phyloP scores from a whole-genome alignment of 2,113 vertebrate species.

The Naja naja region DNA sequence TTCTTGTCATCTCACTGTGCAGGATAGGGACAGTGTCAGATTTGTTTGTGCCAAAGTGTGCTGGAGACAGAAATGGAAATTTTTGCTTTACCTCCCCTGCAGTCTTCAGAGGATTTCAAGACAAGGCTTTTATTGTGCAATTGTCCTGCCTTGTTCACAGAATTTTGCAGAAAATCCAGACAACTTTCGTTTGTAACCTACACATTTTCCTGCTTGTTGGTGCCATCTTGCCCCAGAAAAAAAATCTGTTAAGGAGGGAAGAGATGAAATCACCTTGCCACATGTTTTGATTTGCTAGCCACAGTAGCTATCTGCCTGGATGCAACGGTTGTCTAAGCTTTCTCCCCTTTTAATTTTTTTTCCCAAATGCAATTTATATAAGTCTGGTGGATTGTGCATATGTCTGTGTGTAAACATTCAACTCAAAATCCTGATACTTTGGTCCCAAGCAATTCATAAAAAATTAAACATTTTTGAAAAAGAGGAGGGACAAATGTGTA shows the following conservation, averaged over 20 bases:
- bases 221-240: background rate
- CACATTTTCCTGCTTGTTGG: background rate
- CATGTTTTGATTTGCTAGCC: background rate
- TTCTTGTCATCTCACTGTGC: background rate
- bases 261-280: background rate
- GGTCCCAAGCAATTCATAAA: constrained; percentile 62
- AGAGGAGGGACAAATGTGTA: background rate
- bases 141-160: background rate
- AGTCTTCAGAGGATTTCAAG: background rate
- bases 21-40: background rate
- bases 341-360: background rate
- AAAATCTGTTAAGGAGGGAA: background rate
- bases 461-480: constrained; percentile 19
- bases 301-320: background rate
- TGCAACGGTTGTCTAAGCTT: background rate
- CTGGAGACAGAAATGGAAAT: background rate
- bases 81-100: background rate
- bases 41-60: rapidly evolving
- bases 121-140: background rate
- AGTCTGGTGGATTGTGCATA: background rate
- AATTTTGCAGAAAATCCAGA: background rate
- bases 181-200: background rate
- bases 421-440: constrained; percentile 63
- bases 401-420: constrained; percentile 60
- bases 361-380: background rate